A percentile compares a stretch with the other conserved stretches of the same genome.
Conservation (phyloP, 2,113 vertebrate species). For the Paracanthobrama guichenoti region DNA sequence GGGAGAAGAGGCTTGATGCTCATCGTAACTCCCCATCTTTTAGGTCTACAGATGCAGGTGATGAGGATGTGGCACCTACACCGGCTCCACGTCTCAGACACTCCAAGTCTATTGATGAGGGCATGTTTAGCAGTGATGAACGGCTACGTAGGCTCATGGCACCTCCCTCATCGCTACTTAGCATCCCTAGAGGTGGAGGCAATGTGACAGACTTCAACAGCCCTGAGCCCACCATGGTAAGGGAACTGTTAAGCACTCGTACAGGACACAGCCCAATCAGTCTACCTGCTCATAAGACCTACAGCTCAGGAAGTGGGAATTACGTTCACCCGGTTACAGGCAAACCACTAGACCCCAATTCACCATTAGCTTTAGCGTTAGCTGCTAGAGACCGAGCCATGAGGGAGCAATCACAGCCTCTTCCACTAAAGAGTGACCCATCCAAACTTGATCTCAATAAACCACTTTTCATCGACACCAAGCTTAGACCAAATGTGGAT, state of each 20-base stretch:
- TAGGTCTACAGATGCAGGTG: slow-evolving; percentile 85
- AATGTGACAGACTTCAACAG: slow-evolving; percentile 77
- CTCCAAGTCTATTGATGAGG: slow-evolving; percentile 83
- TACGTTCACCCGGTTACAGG: slow-evolving; percentile 87
- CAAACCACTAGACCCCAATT: slow-evolving; percentile 85
- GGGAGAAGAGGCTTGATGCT: slow-evolving; percentile 85
- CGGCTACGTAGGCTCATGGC: slow-evolving; percentile 72
- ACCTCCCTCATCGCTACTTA: slow-evolving; percentile 67
- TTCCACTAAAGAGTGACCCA: slow-evolving; percentile 78
- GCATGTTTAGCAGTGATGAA: slow-evolving; percentile 78
- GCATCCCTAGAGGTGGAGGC: slow-evolving; percentile 62
- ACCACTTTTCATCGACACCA: slow-evolving; percentile 88
- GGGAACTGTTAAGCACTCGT: slow-evolving; percentile 71
- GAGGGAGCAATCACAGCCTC: slow-evolving; percentile 81
- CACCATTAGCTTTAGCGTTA: slow-evolving; percentile 84
- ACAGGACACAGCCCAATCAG: slow-evolving; percentile 76
- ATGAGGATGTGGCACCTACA: slow-evolving; percentile 78
- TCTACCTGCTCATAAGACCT: slow-evolving; percentile 65
- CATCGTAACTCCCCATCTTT: slow-evolving; percentile 86
- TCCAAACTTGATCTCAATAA: slow-evolving; percentile 87
- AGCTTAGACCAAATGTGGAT: slow-evolving; percentile 80
- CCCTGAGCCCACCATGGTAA: slow-evolving; percentile 68
- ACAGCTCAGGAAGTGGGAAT: slow-evolving; percentile 68
- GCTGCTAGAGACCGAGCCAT: slow-evolving; percentile 87
- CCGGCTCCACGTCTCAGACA: slow-evolving; percentile 75